Percentiles rank a stretch among this genome's conserved stretches.
phyloP scores from a whole-genome alignment of 2,113 vertebrate genomes.

The Fregetta grallaria region DNA sequence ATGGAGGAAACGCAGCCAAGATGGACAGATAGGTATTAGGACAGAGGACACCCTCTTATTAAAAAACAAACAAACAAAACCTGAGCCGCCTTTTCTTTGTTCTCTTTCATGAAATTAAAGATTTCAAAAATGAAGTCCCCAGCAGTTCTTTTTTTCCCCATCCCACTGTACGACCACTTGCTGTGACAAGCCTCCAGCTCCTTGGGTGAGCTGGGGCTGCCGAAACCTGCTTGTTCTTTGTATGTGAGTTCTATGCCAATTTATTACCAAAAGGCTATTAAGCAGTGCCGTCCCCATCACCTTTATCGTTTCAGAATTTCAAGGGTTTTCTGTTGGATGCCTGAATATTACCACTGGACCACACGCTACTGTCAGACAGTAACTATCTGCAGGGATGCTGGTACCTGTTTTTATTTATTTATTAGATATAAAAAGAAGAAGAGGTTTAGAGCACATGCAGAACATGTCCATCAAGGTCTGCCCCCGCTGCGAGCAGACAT shows the following conservation, averaged over 20 bases:
- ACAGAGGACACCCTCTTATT: not conserved
- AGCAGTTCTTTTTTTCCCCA: not conserved
- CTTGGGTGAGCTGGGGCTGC: not conserved
- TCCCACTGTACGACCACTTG: accelerated
- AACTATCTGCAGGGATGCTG: not conserved
- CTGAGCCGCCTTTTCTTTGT: not conserved
- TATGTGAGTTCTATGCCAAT: not conserved
- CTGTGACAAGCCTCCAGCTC: not conserved
- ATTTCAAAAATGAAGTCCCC: not conserved
- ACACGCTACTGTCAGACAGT: accelerated
- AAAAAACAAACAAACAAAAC: not conserved
- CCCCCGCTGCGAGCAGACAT: not conserved
- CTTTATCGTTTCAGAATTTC: not conserved
- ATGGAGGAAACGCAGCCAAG: not conserved
- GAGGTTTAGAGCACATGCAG: not conserved
- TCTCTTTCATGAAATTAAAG: not conserved
- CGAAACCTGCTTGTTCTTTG: not conserved
- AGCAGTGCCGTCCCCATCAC: not conserved
- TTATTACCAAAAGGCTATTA: not conserved
- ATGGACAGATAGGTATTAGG: not conserved
- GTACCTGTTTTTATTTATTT: not conserved
- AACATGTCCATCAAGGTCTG: not conserved
- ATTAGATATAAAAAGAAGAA: not conserved
- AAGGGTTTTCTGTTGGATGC: not conserved
- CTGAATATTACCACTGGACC: not conserved